These are phyloP conservation scores for Styela plicata DNA, from an alignment of 23 tunicate genomes.

Conservation along the genomic window DNA sequence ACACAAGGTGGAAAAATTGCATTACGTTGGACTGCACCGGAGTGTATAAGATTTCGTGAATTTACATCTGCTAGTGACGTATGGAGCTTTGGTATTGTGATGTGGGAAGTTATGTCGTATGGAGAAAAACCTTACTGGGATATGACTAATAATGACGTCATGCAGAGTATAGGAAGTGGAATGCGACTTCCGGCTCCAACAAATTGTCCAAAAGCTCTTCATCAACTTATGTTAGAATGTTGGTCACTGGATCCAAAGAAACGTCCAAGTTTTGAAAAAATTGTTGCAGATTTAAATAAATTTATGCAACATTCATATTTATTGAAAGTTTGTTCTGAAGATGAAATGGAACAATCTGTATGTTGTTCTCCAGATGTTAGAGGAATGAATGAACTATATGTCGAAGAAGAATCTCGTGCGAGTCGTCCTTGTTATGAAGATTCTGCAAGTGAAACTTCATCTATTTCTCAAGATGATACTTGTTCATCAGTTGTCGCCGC, in stretches of 20 bases:
- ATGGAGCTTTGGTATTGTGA: constrained; percentile 97
- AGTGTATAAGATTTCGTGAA: constrained; percentile 65
- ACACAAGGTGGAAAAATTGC: constrained; percentile 99
- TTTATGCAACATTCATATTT: constrained; percentile 37
- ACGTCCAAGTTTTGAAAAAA: constrained; percentile 59
- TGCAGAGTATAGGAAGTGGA: constrained; percentile 69
- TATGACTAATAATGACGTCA: constrained; percentile 84
- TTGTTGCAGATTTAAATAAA: constrained; percentile 43
- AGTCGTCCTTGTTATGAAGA: background rate
- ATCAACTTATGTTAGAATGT: constrained; percentile 74
- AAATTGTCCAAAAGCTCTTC: constrained; percentile 76
- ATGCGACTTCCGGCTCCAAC: constrained; percentile 89
- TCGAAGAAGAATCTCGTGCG: background rate
- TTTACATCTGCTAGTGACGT: constrained; percentile 95
- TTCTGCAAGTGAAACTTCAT: constrained; percentile 15
- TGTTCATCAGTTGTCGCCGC: constrained; percentile 11
- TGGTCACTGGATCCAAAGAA: constrained; percentile 64
- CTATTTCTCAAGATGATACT: constrained; percentile 15
- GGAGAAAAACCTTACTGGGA: constrained; percentile 99
- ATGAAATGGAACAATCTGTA: constrained; percentile 18
- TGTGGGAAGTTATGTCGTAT: constrained; percentile 99
- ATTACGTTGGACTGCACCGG: constrained; percentile 98
- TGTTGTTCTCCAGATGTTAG: constrained; percentile 22
- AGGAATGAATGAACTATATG: background rate
- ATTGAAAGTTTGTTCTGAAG: constrained; percentile 16